Percentiles rank a stretch among this genome's conserved stretches.
Conservation (phyloP, 1,140 invertebrate genomes). For the Drosophila tristis region DNA sequence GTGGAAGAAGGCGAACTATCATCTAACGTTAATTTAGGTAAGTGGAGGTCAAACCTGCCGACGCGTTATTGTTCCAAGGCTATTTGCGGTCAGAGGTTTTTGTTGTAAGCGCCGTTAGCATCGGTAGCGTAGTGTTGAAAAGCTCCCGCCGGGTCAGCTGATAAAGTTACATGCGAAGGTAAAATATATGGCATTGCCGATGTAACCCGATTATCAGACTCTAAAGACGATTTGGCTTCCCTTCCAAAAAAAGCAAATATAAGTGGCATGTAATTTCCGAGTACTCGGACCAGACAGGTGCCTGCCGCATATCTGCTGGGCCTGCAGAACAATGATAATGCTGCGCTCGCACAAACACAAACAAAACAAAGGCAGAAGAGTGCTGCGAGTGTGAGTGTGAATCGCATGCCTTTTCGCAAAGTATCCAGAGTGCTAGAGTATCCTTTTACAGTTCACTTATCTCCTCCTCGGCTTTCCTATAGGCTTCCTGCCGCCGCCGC, state of each 20-base stretch:
- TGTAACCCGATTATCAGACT: too few species aligned
- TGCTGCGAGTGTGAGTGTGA: background rate
- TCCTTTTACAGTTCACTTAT: conserved; percentile 34
- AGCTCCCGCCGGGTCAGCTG: conserved; percentile 56
- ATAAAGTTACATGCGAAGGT: conserved; percentile 58
- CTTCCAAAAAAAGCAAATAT: too few species aligned
- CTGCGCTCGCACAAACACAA: background rate
- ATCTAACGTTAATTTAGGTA: conserved; percentile 79
- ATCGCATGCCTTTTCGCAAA: conserved; percentile 5
- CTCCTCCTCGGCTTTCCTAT: conserved; percentile 1
- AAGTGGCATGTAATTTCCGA: too few species aligned
- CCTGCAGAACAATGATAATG: too few species aligned
- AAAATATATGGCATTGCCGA: background rate
- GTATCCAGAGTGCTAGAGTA: background rate
- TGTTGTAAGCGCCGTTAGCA: conserved; percentile 49
- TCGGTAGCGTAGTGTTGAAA: conserved; percentile 47
- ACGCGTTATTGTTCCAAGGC: conserved; percentile 36
- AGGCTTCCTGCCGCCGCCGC: conserved; percentile 29
- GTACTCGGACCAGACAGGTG: too few species aligned
- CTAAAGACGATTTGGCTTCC: too few species aligned
- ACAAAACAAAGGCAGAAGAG: background rate
- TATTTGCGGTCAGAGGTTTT: conserved; percentile 43
- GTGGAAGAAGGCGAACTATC: conserved; percentile 70
- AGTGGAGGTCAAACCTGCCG: conserved; percentile 17
- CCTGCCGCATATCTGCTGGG: too few species aligned